Evolutionary conservation across 30 jellyfish, hydroid and myxozoan species (phyloP), one percentile per base, ranked within the genome.

Genomic region (Nemopilema nomurai): DNA sequence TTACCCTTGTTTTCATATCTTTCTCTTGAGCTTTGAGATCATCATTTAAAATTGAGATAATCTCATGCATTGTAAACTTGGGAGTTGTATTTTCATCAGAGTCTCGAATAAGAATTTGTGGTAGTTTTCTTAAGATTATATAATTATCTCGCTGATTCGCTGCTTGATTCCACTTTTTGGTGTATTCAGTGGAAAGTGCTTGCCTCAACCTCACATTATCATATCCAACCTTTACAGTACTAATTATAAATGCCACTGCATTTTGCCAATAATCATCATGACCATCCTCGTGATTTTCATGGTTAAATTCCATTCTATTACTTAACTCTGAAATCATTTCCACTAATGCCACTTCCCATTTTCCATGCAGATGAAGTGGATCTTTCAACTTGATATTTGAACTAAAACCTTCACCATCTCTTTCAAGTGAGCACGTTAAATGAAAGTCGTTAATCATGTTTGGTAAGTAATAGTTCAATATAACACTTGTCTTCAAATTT

Each of bases 311-410:
- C 6, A 41, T 41, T 41, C 57, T 41, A 41, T 41, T 41, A 3
- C 57, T 41, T 41, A 41, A 41, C 57, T 41, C 57, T 41, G 57
- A 41, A 41, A 63, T 63, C 73, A 63, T 63, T 63, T 63, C 73
- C 7, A 63, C 73, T 24, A 63, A 63, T 19, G 73, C 73, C 4
- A 63, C 7, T 24, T 63, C 73, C 18, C 73, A 63, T 63, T 63
- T 63, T 18, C 73, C 73, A 18, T 24, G 29, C 18, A n/a, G 29
- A 19, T 63, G 57, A 41, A 41, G 57, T 41, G 57, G 57, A 6
- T 41, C 57, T 41, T 41, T 41, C 57, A 41, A 13, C 57, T 41
- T 41, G 13, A 41, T 41, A 41, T 41, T 41, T 41, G 57, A 41
- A 41, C 57, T 41, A 41, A 41, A 41, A 13, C 57, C 57, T 41